Evolutionary conservation across 2,888 invertebrate genomes (phyloP).

Genomic region (Phytoseiulus persimilis): DNA sequence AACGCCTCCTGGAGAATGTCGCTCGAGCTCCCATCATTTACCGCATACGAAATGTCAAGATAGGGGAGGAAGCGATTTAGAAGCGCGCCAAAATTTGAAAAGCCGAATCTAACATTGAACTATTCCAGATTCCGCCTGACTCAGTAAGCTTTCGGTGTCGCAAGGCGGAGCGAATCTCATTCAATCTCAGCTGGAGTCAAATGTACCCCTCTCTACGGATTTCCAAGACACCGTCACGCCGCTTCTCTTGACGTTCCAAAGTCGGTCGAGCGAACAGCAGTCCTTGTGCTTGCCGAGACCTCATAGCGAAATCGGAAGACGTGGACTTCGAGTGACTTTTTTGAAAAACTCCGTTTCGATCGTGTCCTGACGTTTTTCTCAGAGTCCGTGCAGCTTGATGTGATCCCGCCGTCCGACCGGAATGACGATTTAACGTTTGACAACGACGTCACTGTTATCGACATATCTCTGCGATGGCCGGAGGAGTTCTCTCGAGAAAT

Average conservation of each 20-base stretch:
- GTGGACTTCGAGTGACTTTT: background rate
- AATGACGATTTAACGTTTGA: background rate
- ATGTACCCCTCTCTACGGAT: background rate
- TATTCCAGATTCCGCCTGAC: background rate
- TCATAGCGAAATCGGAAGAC: background rate
- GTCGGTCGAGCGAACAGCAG: background rate
- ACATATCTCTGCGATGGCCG: slow-evolving; percentile 5
- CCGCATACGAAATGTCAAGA: background rate
- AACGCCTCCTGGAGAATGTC: no score
- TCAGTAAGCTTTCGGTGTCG: background rate
- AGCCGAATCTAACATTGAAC: background rate
- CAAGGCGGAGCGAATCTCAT: background rate
- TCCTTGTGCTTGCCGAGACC: background rate
- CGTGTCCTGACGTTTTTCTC: background rate
- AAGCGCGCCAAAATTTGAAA: background rate
- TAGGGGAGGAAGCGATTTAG: no score
- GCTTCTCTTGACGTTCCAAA: background rate
- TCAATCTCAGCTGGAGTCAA: background rate
- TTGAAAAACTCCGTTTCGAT: background rate
- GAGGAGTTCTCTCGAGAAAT: slow-evolving; percentile 31
- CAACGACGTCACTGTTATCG: background rate
- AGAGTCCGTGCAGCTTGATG: background rate
- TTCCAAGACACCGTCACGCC: background rate
- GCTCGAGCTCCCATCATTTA: background rate
- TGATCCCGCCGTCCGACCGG: background rate